Percentiles rank a stretch among this genome's conserved stretches.
Evolutionary conservation across 2,113 vertebrate genomes (phyloP).

Genomic region (Eclectus roratus): DNA sequence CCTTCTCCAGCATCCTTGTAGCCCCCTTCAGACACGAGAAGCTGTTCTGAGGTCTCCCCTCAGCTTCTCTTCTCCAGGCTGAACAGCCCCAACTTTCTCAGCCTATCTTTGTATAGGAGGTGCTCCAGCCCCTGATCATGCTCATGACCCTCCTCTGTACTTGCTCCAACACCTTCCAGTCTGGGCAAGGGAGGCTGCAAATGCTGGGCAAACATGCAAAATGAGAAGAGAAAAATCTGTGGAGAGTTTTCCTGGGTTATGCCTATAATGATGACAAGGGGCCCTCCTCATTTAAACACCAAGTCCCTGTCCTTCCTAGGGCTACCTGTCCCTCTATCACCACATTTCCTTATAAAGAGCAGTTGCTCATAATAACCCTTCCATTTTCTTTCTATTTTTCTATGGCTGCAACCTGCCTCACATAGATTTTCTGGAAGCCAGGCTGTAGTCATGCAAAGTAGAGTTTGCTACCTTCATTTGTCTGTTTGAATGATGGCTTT

Average conservation of each 20-base stretch:
- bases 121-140: background rate
- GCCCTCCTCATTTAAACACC: background rate
- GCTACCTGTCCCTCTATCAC: background rate
- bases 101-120: background rate
- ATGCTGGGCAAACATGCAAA: background rate
- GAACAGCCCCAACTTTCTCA: background rate
- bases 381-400: background rate
- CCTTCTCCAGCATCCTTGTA: background rate
- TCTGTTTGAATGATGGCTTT: background rate
- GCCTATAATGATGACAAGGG: fast-evolving
- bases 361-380: background rate
- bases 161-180: background rate
- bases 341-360: background rate
- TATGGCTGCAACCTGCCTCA: background rate
- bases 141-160: background rate
- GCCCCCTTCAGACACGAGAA: background rate
- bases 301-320: background rate
- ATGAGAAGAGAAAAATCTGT: background rate
- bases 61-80: background rate
- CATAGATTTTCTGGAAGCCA: background rate
- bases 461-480: background rate
- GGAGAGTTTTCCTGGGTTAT: background rate
- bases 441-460: background rate
- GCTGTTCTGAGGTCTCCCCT: background rate
- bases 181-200: fast-evolving